Evolutionary conservation across 2,797 vertebrate species (phyloP), one percentile per base, ranked within the genome.

Genomic region (Apodemus agrarius): DNA sequence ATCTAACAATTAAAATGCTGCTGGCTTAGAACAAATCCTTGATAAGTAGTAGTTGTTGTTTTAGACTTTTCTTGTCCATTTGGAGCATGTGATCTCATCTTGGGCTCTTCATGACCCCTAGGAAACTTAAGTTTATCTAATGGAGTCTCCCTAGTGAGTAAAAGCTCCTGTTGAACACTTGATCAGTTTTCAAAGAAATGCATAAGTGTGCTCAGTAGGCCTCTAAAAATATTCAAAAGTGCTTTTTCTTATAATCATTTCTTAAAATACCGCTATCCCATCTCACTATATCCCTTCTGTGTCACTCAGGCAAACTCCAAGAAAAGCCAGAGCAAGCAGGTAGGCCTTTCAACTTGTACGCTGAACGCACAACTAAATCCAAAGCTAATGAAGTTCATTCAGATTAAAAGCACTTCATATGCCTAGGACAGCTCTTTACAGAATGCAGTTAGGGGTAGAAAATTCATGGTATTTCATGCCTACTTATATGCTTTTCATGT

Each of bases 291-390:
- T 82, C 24, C 59, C 81, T 86, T 94, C 80, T 21, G 3, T 86
- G n/a, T 95, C 96, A 57, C 91, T 96, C 92, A 63, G 67, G 74
- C 83, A 94, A 97, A 97, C 96, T 97, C 61, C 63, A 92, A 91
- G 89, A 92, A 96, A 98, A 97, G 94, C 61, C 93, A 96, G 91
- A 96, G 84, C 94, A 96, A 97, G 98, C 96, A 98, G 96, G 96
- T 98, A 97, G 96, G 80, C 91, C 96, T 98, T 98, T 97, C 97
- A 97, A 97, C 93, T 98, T 92, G 81, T 97, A 94, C 96, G 95
- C 96, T 93, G 95, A 97, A 97, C 94, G 97, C 94, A 97, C 95
- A 98, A 98, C 94, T 91, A 96, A 95, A 98, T 96, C 94, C 83
- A 98, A 63, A 96, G 72, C 82, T 95, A 93, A 94, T 96, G 46